Base-by-base conservation (phyloP, 2,113 vertebrate genomes). In the Pelecanoides urinatrix region DNA sequence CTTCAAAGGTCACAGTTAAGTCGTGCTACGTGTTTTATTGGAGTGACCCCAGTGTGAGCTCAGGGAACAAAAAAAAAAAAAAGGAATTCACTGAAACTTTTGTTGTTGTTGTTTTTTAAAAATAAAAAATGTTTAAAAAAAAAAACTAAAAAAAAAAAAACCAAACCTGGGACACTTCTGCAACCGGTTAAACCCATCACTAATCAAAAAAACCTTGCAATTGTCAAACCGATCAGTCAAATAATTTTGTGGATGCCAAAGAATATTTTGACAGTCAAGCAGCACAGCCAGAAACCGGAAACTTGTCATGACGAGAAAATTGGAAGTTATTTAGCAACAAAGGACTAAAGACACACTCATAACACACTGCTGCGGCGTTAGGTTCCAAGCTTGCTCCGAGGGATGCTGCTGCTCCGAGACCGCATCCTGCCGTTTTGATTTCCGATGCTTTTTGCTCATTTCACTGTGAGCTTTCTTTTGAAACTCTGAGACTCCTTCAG, bases 31-130 rank as follows among this genome's bases (percentile, higher is more conserved):
- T 96, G 95, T 98, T 98, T 97, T 90, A 96, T 97, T 96, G 96
- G 97, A 97, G 98, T 98, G 97, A 98, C 98, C 98, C 98, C 98
- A 98, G 98, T 98, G 98, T 98, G 98, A 98, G 98, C 98, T 98
- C 98, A 98, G 98, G 98, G 98, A 98, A 98, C 93, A 97, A 98
- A 98, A 90, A 91, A 91, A n/a, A n/a, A n/a, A 98, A 97, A 96
- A 95, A 96, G 68, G 81, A 96, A 97, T 98, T 98, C 97, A 97
- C 97, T 97, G 96, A 98, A 98, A 96, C 90, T 89, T 83, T 97
- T 97, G 78, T 95, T 97, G 92, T 95, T 95, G 87, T 92, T 95
- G 94, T 97, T 97, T 96, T 97, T 97, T 97, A 93, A 96, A 93
- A 96, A 96, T 76, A 96, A 96, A 92, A 94, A 94, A 75, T 32